Base-by-base conservation (phyloP, 2,888 invertebrate species). In the Incurvaria masculella region DNA sequence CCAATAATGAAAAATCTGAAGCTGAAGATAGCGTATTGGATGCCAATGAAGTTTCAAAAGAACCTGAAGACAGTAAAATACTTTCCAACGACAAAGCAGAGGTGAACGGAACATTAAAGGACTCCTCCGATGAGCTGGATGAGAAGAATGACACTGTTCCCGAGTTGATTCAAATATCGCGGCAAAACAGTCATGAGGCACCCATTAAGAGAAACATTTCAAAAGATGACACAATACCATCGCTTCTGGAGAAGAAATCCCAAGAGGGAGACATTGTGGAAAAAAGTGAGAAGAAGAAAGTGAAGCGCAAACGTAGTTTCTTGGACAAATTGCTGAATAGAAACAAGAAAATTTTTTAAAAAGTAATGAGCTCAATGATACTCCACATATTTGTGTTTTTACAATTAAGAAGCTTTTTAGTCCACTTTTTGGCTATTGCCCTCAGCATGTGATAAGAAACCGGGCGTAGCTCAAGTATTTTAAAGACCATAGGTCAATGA, bases 251-350 rank as follows among this genome's bases (percentile, higher is more conserved):
- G 47, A 75, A 74, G 57, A 76, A 78, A 61, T 68, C 65, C 38
- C 59, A 55, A 2, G 74, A 78, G 49, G 73, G 61, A 16, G 71
- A 74, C 8, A 63, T 61, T 49, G 56, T 69, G 53, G 72, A 72
- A 54, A 66, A 58, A 47, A 62, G 67, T 49, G 64, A 60, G 48
- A 59, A 61, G 18, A 74, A 68, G 53, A 78, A 76, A 58, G 69
- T 78, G 6, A 78, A 78, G 57, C 64, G 75, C 60, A 78, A 75
- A 69, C 63, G 76, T 52, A 78, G 76, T 65, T 76, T 78, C 58
- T 55, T 78, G 49, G 76, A 78, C 56, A 78, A 78, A 60, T 65
- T 78, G 42, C 61, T 78, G 53, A 75, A 76, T 48, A 69, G 76
- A 53, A 78, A 78, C 53, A 69, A 69, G 14, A 33, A n/a, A n/a